phyloP scores from a whole-genome alignment of 2,113 vertebrate species.

The Microtus oregoni region DNA sequence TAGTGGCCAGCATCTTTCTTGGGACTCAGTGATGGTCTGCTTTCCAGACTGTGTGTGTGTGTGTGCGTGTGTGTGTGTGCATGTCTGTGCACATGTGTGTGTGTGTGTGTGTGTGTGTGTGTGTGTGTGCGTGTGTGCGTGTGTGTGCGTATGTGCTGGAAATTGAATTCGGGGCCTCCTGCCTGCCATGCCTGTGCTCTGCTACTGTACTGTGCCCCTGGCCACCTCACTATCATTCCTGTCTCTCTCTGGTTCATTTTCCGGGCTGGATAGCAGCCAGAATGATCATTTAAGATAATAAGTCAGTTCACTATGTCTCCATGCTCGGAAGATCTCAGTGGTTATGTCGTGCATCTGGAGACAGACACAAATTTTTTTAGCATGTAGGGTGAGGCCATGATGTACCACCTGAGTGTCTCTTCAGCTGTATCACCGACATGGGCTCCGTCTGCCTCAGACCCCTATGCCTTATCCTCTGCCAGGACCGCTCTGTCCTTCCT shows the following conservation, averaged over 20 bases:
- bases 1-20: neutral
- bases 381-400: neutral
- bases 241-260: neutral
- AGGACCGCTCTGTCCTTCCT: neutral
- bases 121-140: neutral
- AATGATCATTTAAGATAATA: neutral
- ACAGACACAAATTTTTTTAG: neutral
- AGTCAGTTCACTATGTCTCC: neutral
- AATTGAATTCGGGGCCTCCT: neutral
- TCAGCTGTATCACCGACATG: neutral
- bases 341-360: neutral
- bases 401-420: neutral
- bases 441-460: neutral
- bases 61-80: neutral
- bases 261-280: neutral
- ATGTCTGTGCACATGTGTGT: too few species aligned
- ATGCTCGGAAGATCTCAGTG: neutral
- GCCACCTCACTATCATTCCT: neutral
- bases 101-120: neutral
- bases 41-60: neutral
- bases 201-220: neutral
- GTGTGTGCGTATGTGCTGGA: neutral
- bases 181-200: neutral
- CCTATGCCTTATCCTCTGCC: neutral
- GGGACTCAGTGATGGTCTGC: neutral